Evolutionary conservation across 2,888 invertebrate genomes (phyloP), one percentile per base, ranked within the genome.

Genomic region (Eupsilia transversa): DNA sequence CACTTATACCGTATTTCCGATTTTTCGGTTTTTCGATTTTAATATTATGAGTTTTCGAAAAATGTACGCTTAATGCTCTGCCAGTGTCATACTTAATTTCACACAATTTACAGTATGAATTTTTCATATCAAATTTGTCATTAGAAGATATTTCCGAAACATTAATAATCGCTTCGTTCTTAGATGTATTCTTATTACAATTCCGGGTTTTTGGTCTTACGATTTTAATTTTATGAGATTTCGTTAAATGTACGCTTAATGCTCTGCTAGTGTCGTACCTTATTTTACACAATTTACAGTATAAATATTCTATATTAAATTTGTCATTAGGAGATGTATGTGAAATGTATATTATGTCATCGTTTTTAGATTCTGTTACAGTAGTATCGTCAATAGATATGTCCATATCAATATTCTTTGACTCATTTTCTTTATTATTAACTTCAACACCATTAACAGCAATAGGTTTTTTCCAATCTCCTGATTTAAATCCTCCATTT

Each of bases 221-320:
- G 0, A 91, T 85, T 84, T 84, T 87, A 9, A 90, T 84, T 1
- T 90, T 87, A 84, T 95, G 95, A 1, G 41, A 49, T 67, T 84
- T 93, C 0, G 72, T 54, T 7, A 91, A 88, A 86, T 96, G 96
- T 20, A 89, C 81, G 69, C 91, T 92, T 20, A 96, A 75, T 7
- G 89, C 86, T 74, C 65, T 85, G 0, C 80, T 30, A 38, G 68
- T 88, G 23, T 83, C 82, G 73, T 91, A 95, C n/a, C 86, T 86
- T 67, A 88, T 93, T 5, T 92, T 71, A 76, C 96, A 96, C 76
- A 92, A 86, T 74, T 93, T 92, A 72, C 96, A 96, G 41, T 89
- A 84, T 12, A 83, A 83, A 54, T 91, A 90, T 3, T 91, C 88
- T 30, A 93, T 73, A 80, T 93, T 91, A 74, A 90, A 94, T 74